Evolutionary conservation across 2,888 invertebrate species (phyloP).

Genomic region (Erebia palarica): DNA sequence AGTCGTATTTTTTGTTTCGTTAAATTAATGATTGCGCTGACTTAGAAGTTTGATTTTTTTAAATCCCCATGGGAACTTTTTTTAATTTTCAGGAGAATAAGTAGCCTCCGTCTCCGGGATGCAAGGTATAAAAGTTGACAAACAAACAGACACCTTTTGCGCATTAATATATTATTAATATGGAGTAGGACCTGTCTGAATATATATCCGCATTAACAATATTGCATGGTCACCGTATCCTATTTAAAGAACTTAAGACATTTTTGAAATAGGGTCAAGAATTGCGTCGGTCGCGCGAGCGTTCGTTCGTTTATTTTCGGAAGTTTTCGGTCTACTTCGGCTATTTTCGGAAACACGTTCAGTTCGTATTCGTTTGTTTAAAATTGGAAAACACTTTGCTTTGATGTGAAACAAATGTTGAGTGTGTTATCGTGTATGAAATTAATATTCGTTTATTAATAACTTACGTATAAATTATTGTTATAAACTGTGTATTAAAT

Average conservation of each 20-base stretch:
- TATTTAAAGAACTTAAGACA: slow-evolving; percentile 54
- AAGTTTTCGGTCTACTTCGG: slow-evolving; percentile 53
- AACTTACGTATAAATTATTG: neutral
- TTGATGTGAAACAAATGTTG: slow-evolving; percentile 73
- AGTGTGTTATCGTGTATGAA: slow-evolving; percentile 47
- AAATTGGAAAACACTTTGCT: slow-evolving; percentile 65
- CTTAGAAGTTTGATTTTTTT: too few species aligned
- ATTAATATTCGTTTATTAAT: slow-evolving; percentile 3
- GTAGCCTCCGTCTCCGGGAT: too few species aligned
- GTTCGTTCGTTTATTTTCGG: slow-evolving; percentile 70
- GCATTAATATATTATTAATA: too few species aligned
- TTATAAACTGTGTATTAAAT: neutral
- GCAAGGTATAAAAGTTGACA: too few species aligned
- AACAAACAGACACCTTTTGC: too few species aligned
- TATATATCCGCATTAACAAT: neutral
- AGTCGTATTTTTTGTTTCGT: too few species aligned
- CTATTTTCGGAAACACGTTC: slow-evolving; percentile 52
- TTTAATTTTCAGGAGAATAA: too few species aligned
- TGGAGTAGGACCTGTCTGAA: neutral
- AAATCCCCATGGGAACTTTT: too few species aligned
- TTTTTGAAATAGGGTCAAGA: slow-evolving; percentile 79
- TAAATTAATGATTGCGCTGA: too few species aligned
- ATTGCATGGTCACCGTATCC: slow-evolving; percentile 34
- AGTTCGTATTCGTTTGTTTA: slow-evolving; percentile 60
- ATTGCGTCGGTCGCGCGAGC: slow-evolving; percentile 66